phyloP scores from a whole-genome alignment of 1,140 invertebrate species.

The Trichoplusia ni region DNA sequence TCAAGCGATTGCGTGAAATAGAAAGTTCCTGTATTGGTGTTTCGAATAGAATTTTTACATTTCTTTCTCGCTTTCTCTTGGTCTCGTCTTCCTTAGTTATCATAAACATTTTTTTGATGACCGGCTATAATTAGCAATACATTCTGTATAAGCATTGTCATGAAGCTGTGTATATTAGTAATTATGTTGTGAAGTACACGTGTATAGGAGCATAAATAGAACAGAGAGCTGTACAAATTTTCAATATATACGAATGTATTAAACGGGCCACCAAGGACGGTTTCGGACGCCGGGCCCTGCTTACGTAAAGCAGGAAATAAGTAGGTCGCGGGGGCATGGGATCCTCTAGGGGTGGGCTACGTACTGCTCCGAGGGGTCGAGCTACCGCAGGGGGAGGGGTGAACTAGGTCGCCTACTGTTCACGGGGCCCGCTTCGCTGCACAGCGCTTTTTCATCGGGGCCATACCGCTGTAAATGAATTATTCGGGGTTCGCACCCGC shows the following conservation, averaged over 20 bases:
- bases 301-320: slow-evolving; percentile 62
- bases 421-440: slow-evolving; percentile 44
- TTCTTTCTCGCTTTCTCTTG: slow-evolving; percentile 53
- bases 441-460: slow-evolving; percentile 51
- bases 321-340: slow-evolving; percentile 58
- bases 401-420: slow-evolving; percentile 69
- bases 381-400: slow-evolving; percentile 19
- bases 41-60: slow-evolving; percentile 50
- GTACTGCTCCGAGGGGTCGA: slow-evolving; percentile 5
- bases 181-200: no score
- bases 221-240: no score
- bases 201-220: no score
- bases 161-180: no score
- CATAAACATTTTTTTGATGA: slow-evolving; percentile 4
- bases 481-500: slow-evolving; percentile 36
- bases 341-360: slow-evolving; percentile 29
- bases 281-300: slow-evolving; percentile 20
- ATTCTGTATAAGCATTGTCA: no score
- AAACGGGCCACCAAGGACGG: slow-evolving; percentile 32
- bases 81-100: slow-evolving; percentile 33
- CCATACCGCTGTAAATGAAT: slow-evolving; percentile 50
- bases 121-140: no score
- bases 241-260: not conserved
- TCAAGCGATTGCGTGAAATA: slow-evolving; percentile 45
- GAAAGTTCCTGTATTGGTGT: slow-evolving; percentile 50